phyloP scores from a whole-genome alignment of 2,888 invertebrate species.

The Biston betularia region DNA sequence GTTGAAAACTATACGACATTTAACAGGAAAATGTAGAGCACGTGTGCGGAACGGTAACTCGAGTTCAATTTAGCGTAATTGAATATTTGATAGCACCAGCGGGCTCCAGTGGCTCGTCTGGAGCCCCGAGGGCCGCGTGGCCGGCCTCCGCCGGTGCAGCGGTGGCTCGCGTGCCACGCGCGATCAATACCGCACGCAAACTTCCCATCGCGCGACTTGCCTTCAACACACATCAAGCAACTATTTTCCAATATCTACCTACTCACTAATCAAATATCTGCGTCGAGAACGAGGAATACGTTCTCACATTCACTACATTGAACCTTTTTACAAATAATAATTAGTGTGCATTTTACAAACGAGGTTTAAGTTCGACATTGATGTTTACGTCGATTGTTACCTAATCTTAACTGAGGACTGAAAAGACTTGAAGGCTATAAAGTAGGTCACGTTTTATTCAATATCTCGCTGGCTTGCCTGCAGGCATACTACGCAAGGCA shows the following conservation, averaged over 20 bases:
- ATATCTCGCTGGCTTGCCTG: conserved; percentile 14
- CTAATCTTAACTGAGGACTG: conserved; percentile 24
- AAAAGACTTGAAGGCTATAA: conserved; percentile 30
- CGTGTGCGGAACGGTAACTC: conserved; percentile 33
- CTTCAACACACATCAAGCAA: conserved; percentile 53
- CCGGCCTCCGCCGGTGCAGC: conserved; percentile 66
- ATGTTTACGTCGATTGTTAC: conserved; percentile 26
- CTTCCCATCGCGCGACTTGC: conserved; percentile 69
- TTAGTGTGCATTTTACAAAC: conserved; percentile 3
- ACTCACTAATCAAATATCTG: background rate
- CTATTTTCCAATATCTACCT: conserved; percentile 15
- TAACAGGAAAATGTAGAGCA: conserved; percentile 28
- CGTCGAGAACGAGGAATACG: background rate
- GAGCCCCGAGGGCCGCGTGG: conserved; percentile 48
- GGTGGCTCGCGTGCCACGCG: conserved; percentile 77
- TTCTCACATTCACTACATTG: background rate
- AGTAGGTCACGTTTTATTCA: conserved; percentile 35
- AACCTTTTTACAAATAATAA: background rate
- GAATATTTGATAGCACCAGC: conserved; percentile 48
- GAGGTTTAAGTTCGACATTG: conserved; percentile 2
- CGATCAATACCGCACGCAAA: conserved; percentile 81
- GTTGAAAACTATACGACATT: conserved; percentile 8
- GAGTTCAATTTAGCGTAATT: conserved; percentile 46
- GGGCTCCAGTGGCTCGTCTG: conserved; percentile 10
- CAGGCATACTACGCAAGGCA: conserved; percentile 5